Evolutionary conservation across 2,888 invertebrate species (phyloP).

Genomic region (Aspidiotus rigidus): DNA sequence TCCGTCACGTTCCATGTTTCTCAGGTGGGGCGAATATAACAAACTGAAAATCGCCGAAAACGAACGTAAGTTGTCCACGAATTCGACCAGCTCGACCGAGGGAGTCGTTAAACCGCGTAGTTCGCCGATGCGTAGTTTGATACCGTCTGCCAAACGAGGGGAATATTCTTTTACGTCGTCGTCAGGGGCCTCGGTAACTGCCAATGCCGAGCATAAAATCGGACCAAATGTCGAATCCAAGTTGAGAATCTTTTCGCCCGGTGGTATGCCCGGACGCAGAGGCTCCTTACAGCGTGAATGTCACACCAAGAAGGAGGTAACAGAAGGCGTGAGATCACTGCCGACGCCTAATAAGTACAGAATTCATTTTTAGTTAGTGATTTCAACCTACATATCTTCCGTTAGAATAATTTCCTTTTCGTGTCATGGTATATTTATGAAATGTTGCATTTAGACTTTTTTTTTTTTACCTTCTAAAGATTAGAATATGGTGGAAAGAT

Average conservation of each 20-base stretch:
- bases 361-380: slow-evolving; percentile 55
- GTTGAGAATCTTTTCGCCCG: slow-evolving; percentile 38
- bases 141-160: slow-evolving; percentile 45
- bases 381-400: background rate
- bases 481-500: too few relatives aligned
- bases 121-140: slow-evolving; percentile 38
- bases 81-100: slow-evolving; percentile 29
- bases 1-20: slow-evolving; percentile 31
- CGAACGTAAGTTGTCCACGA: slow-evolving; percentile 31
- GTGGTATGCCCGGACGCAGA: slow-evolving; percentile 37
- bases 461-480: too few relatives aligned
- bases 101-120: slow-evolving; percentile 21
- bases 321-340: slow-evolving; percentile 38
- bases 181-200: slow-evolving; percentile 16
- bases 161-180: slow-evolving; percentile 46
- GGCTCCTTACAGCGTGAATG: slow-evolving; percentile 39
- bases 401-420: too few relatives aligned
- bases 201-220: slow-evolving; percentile 34
- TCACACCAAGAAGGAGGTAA: slow-evolving; percentile 36
- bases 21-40: slow-evolving; percentile 34
- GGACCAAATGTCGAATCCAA: slow-evolving; percentile 39
- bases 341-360: slow-evolving; percentile 59
- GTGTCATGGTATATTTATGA: too few relatives aligned
- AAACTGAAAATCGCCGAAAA: slow-evolving; percentile 31
- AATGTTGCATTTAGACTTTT: too few relatives aligned